These are phyloP conservation scores for Timema podura DNA, from an alignment of 2,888 invertebrate genomes.

Conservation along the genomic window DNA sequence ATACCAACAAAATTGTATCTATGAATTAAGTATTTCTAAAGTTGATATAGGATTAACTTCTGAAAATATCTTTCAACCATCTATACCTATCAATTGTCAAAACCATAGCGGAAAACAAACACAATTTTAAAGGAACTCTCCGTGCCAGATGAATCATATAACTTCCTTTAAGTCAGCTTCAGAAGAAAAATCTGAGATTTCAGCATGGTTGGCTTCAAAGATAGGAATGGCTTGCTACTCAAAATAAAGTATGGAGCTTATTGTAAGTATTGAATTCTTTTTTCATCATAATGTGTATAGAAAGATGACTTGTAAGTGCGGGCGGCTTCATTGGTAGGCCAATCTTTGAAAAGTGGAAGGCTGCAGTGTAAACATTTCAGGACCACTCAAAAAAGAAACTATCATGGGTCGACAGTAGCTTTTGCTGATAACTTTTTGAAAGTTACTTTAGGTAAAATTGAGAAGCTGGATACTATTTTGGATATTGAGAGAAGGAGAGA, in stretches of 20 bases:
- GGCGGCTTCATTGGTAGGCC: slow-evolving; percentile 1
- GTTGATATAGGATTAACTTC: too few relatives aligned
- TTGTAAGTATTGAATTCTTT: not conserved
- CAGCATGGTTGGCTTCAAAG: not conserved
- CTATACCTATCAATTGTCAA: too few relatives aligned
- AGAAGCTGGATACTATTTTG: not conserved
- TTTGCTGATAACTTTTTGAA: not conserved
- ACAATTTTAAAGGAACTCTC: not conserved
- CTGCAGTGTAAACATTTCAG: not conserved
- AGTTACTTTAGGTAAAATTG: not conserved
- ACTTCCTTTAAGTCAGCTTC: not conserved
- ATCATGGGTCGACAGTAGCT: not conserved
- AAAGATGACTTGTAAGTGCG: not conserved
- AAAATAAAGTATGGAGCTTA: not conserved
- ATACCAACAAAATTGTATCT: too few relatives aligned
- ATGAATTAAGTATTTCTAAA: too few relatives aligned
- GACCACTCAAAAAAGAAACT: not conserved
- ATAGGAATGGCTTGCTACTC: not conserved
- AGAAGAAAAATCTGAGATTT: not conserved
- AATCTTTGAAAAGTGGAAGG: not conserved
- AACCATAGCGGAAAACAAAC: not conserved
- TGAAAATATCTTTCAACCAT: too few relatives aligned
- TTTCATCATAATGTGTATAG: not conserved
- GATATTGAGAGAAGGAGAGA: not conserved
- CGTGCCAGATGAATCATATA: not conserved